Evolutionary conservation across 1,140 invertebrate species (phyloP), one percentile per base, ranked within the genome.

Genomic region (Ostrea edulis): DNA sequence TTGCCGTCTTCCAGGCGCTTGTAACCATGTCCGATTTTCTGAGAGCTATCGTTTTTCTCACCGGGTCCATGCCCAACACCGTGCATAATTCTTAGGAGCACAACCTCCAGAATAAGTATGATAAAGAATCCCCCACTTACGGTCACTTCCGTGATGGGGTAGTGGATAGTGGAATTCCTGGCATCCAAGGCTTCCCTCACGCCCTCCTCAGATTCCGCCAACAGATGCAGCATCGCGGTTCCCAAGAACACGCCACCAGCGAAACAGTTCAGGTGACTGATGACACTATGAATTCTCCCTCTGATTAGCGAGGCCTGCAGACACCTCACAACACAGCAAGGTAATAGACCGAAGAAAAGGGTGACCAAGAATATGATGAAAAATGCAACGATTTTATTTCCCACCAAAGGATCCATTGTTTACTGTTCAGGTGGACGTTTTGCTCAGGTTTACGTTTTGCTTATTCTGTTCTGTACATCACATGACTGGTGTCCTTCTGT

Each of bases 191-290:
- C 83, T 35, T 62, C 53, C 29, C 83, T 85, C 5, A 96, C 88
- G 77, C 90, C 92, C 22, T 95, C 93, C 62, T 93, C 89, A 5
- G 96, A 95, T 88, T 96, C 96, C 4, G 96, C 96, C 87, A 96
- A 93, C 22, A 96, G 91, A 92, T 96, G 95, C 0, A 96, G 92
- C n/a, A 96, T 93, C 85, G 95, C 96, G 22, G 95, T 96, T 9
- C 93, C 95, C 11, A 96, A 92, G 90, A 96, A 96, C 55, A 96
- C 95, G 25, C 96, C 96, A 8, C 96, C 96, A 62, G 96, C 95
- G 90, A 96, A 96, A 91, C 96, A 93, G 88, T 93, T 94, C 25
- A 93, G 82, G 52, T 86, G 89, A 35, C 86, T 87, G 0, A 93
- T 55, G 14, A 90, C 84, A 3, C 53, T 86, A 11, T 90, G 65